These are phyloP conservation scores for Aradophagus sp. DNA, from an alignment of 1,140 invertebrate genomes.

Conservation along the genomic window DNA sequence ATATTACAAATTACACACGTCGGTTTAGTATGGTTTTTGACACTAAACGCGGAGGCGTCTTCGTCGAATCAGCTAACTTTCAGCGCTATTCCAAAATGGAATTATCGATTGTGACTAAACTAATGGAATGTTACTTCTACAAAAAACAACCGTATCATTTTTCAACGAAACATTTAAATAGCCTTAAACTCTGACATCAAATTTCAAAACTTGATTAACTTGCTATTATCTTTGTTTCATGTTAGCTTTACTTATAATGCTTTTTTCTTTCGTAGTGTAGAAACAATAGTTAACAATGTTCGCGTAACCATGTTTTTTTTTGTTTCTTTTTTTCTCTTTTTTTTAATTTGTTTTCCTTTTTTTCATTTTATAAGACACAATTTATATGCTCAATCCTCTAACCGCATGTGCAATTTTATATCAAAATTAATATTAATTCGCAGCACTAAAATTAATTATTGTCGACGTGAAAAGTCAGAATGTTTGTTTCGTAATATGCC, in stretches of 20 bases:
- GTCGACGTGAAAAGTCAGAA: slow-evolving; percentile 48
- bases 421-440: slow-evolving; percentile 54
- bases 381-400: slow-evolving; percentile 53
- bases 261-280: slow-evolving; percentile 35
- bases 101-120: slow-evolving; percentile 23
- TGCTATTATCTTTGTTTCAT: slow-evolving; percentile 9
- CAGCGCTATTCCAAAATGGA: slow-evolving; percentile 21
- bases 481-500: slow-evolving; percentile 21
- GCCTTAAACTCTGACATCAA: slow-evolving; percentile 41
- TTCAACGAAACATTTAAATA: slow-evolving; percentile 29
- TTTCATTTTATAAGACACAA: slow-evolving; percentile 37
- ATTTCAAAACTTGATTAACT: slow-evolving; percentile 34
- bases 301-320: slow-evolving; percentile 42
- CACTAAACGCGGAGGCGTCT: too few relatives aligned
- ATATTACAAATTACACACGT: slow-evolving; percentile 31
- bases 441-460: slow-evolving; percentile 58
- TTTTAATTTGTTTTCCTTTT: too few relatives aligned
- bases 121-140: slow-evolving; percentile 19
- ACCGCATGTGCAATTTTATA: slow-evolving; percentile 50
- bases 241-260: slow-evolving; percentile 21
- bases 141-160: slow-evolving; percentile 16
- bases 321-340: too few relatives aligned
- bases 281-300: slow-evolving; percentile 56
- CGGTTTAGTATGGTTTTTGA: slow-evolving; percentile 12
- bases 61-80: slow-evolving; percentile 29